phyloP scores from a whole-genome alignment of 2,797 vertebrate species.

The Parauchenoglanis ngamensis region DNA sequence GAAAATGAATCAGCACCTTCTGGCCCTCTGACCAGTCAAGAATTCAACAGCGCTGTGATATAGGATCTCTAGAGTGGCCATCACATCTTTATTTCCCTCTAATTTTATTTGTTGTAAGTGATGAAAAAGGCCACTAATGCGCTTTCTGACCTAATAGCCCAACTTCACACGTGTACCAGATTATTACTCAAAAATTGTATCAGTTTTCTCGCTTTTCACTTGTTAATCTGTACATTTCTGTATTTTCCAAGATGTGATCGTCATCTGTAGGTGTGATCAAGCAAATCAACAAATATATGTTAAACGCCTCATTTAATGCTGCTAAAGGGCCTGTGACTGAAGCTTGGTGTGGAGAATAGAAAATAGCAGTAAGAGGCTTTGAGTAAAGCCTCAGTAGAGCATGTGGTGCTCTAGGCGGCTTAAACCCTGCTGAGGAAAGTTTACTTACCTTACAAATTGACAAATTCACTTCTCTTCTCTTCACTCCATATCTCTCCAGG shows the following conservation, averaged over 20 bases:
- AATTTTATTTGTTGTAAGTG: not conserved
- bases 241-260: not conserved
- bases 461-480: constrained; percentile 22
- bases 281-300: not conserved
- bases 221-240: not conserved
- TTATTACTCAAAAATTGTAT: not conserved
- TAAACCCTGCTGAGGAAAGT: constrained; percentile 56
- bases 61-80: not conserved
- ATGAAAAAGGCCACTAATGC: not conserved
- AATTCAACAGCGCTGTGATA: not conserved
- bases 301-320: not conserved
- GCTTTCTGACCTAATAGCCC: not conserved
- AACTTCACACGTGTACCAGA: not conserved
- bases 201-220: not conserved
- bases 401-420: constrained; percentile 56
- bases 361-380: constrained; percentile 78
- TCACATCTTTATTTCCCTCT: not conserved
- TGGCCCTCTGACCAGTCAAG: not conserved
- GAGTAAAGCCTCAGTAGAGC: constrained; percentile 71
- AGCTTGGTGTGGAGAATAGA: constrained; percentile 57
- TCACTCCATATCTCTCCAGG: constrained; percentile 5
- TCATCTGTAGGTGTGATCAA: not conserved
- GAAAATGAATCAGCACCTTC: not conserved
- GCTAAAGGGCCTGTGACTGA: constrained; percentile 61
- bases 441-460: constrained; percentile 68